Base-by-base conservation (phyloP, 1,140 invertebrate genomes). In the Drosophila albomicans region DNA sequence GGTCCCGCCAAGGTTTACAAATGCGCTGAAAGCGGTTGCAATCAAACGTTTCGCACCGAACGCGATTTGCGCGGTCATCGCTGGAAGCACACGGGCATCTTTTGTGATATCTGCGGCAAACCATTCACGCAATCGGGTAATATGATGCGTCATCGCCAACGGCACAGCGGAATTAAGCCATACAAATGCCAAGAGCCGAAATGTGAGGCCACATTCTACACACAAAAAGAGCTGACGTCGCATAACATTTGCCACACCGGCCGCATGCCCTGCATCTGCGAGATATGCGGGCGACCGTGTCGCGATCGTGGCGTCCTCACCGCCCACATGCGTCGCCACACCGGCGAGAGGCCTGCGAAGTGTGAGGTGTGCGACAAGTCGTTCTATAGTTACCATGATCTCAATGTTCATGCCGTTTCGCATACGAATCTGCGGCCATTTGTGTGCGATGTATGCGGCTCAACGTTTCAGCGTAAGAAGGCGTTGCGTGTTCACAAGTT, bases 301-400 rank as follows among this genome's bases (percentile, higher is more conserved):
- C 74, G 91, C 0, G 91, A 92, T 67, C 79, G 78, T 3, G 91
- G 91, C 3, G 91, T 95, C 32, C 91, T 95, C 25, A 94, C 95
- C 68, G 95, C 95, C 48, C 96, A 96, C 90, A 95, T 95, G 90
- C 91, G 95, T 2, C 95, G 94, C 0, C 95, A 96, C 78, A 95
- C 95, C 0, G 95, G 96, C 2, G 96, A 97, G 85, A 96, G 96
- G 79, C 96, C 96, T 0, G 97, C 96, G 85, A 94, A 94, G 25
- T 97, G 96, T 92, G 72, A 90, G 1, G 82, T 90, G 0, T 92
- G 91, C 57, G 82, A 78, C 45, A 92, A 92, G 63, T 68, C 82
- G 11, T 92, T 92, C 69, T 92, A 88, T 20, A 85, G 82, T 6
- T 79, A 79, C 11, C 81, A 92, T 8, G 88, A 92, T 75, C 79